Evolutionary conservation across 2,888 invertebrate species (phyloP).

Genomic region (Eupithecia subumbrata): DNA sequence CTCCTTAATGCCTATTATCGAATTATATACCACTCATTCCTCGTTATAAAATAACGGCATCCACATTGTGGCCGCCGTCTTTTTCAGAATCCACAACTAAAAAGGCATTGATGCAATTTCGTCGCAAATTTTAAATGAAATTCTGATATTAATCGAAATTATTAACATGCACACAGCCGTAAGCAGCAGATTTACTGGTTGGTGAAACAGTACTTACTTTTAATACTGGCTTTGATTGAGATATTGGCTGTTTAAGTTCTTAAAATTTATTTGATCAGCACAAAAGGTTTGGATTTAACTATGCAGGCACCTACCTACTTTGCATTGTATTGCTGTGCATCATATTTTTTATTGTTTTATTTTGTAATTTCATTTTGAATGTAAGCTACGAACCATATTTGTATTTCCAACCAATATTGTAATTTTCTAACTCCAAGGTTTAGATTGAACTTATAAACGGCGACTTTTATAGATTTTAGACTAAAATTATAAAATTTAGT

Average conservation of each 20-base stretch:
- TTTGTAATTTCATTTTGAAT: no score
- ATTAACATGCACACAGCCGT: conserved; percentile 13
- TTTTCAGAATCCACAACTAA: not conserved
- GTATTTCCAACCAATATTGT: no score
- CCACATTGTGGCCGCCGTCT: not conserved
- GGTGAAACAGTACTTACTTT: not conserved
- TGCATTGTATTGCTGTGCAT: no score
- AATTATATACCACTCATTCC: not conserved
- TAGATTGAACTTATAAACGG: no score
- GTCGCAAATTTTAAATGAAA: conserved; percentile 22
- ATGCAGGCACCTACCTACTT: no score
- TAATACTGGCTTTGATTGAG: not conserved
- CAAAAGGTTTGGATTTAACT: not conserved
- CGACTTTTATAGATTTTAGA: no score
- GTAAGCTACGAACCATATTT: no score
- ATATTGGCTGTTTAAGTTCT: not conserved
- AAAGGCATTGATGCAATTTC: conserved; percentile 24
- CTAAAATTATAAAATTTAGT: no score
- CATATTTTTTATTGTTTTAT: no score
- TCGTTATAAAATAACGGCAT: not conserved
- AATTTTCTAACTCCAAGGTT: no score
- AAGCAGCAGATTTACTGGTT: conserved; percentile 13
- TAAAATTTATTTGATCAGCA: not conserved
- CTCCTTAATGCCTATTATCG: no score
- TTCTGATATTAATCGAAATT: conserved; percentile 20